Evolutionary conservation across 1,140 invertebrate genomes (phyloP).

Genomic region (Papilio dardanus): DNA sequence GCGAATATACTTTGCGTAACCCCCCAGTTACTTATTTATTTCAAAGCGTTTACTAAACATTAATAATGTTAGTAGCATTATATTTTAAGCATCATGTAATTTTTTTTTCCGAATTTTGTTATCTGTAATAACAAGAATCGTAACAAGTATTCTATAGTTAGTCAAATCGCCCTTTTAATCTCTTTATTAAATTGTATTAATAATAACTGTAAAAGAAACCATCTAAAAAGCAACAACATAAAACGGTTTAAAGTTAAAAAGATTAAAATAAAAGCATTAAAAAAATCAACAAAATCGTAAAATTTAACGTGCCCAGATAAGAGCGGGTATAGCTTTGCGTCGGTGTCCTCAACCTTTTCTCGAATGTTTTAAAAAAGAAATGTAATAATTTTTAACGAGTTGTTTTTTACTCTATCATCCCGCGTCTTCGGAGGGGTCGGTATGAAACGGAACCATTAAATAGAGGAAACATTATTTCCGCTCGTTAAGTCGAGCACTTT

Average conservation of each 20-base stretch:
- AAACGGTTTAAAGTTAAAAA: conserved; percentile 18
- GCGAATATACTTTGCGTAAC: too few relatives aligned
- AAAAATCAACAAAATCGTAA: conserved; percentile 35
- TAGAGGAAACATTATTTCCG: conserved; percentile 74
- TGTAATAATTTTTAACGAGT: conserved; percentile 63
- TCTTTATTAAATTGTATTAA: neutral
- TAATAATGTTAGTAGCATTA: conserved; percentile 12
- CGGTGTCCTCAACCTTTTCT: conserved; percentile 40
- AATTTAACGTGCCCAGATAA: conserved; percentile 18
- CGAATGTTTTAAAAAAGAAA: conserved; percentile 40
- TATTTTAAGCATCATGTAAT: conserved; percentile 30
- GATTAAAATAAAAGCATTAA: neutral
- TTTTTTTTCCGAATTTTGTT: too few relatives aligned
- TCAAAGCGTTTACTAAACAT: conserved; percentile 7
- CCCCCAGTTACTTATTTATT: conserved; percentile 12
- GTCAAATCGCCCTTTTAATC: too few relatives aligned
- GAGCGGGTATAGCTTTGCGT: neutral
- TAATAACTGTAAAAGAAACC: neutral
- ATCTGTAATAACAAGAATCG: too few relatives aligned
- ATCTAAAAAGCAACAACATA: neutral
- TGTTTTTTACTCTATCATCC: conserved; percentile 49
- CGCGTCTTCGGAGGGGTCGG: conserved; percentile 42
- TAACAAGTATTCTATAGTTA: too few relatives aligned
- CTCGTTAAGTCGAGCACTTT: conserved; percentile 71
- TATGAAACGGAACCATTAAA: conserved; percentile 64